A percentile compares a stretch with the other conserved stretches of the same genome.
phyloP scores from a whole-genome alignment of 2,113 vertebrate species.

The Dermatemys mawii region DNA sequence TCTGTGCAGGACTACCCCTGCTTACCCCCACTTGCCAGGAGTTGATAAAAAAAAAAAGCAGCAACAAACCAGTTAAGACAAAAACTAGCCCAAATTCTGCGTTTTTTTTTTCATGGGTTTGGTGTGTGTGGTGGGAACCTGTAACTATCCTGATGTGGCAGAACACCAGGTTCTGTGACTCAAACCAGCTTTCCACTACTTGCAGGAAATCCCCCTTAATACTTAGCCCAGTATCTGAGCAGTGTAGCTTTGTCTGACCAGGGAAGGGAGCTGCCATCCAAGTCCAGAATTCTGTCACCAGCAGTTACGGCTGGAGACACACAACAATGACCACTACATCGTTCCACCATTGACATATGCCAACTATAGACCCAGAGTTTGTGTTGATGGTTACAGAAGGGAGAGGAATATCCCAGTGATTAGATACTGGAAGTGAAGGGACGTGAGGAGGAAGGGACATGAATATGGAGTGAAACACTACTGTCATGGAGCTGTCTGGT shows the following conservation, averaged over 20 bases:
- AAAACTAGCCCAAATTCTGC: too few species aligned
- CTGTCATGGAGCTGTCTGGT: not conserved
- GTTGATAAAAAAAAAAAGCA: too few species aligned
- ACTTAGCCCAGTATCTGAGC: not conserved
- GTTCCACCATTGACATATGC: accelerated
- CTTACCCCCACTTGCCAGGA: too few species aligned
- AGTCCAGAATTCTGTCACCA: not conserved
- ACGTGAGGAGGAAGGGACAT: not conserved
- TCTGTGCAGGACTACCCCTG: too few species aligned
- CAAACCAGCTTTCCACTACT: not conserved
- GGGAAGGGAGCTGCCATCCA: accelerated
- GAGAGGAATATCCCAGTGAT: not conserved
- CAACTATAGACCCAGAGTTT: accelerated
- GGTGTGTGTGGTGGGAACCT: not conserved
- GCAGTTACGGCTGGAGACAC: not conserved
- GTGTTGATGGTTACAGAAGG: accelerated
- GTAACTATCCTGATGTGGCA: not conserved
- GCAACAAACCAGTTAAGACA: too few species aligned
- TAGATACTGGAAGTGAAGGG: not conserved
- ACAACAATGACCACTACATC: not conserved
- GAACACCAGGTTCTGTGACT: not conserved
- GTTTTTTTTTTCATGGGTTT: not conserved
- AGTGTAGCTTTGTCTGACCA: not conserved
- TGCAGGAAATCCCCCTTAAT: not conserved
- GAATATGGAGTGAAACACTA: not conserved